phyloP scores from a whole-genome alignment of 2,888 invertebrate genomes.

The Rhingia campestris region DNA sequence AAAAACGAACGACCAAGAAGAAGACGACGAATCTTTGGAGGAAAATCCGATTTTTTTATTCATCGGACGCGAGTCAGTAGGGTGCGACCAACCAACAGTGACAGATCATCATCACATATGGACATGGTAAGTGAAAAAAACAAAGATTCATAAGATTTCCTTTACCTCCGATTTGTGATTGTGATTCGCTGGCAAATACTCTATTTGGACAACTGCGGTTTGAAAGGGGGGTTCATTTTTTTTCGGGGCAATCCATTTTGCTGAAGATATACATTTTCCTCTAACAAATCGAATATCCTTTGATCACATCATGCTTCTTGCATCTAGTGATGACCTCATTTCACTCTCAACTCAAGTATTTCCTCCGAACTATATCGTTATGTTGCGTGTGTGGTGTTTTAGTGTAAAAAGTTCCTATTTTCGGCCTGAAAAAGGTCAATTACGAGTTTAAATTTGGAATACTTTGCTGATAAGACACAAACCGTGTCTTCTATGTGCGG shows the following conservation, averaged over 20 bases:
- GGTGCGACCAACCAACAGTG: slow-evolving; percentile 38
- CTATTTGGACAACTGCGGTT: not conserved
- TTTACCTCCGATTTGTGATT: slow-evolving; percentile 43
- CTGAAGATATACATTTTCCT: slow-evolving; percentile 4
- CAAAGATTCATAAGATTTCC: not conserved
- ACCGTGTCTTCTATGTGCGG: slow-evolving; percentile 2
- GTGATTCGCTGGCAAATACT: slow-evolving; percentile 39
- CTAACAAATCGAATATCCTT: slow-evolving; percentile 14
- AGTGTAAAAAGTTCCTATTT: slow-evolving; percentile 52
- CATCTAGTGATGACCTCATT: slow-evolving; percentile 58
- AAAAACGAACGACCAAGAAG: not conserved
- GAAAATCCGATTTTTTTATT: slow-evolving; percentile 41
- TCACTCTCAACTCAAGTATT: not conserved
- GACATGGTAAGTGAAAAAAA: slow-evolving; percentile 57
- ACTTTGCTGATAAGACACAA: slow-evolving; percentile 61
- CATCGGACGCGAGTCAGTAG: slow-evolving; percentile 30
- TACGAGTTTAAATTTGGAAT: slow-evolving; percentile 64
- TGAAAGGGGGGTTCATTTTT: too few relatives aligned
- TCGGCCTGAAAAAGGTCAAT: slow-evolving; percentile 66
- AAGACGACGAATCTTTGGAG: slow-evolving; percentile 41
- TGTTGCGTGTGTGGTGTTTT: slow-evolving; percentile 25
- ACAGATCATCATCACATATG: slow-evolving; percentile 41
- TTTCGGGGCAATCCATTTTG: slow-evolving; percentile 18
- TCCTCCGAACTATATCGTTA: slow-evolving; percentile 21
- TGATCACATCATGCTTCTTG: slow-evolving; percentile 15